Base-by-base conservation (phyloP, 2,113 vertebrate species). In the Chiloscyllium plagiosum region DNA sequence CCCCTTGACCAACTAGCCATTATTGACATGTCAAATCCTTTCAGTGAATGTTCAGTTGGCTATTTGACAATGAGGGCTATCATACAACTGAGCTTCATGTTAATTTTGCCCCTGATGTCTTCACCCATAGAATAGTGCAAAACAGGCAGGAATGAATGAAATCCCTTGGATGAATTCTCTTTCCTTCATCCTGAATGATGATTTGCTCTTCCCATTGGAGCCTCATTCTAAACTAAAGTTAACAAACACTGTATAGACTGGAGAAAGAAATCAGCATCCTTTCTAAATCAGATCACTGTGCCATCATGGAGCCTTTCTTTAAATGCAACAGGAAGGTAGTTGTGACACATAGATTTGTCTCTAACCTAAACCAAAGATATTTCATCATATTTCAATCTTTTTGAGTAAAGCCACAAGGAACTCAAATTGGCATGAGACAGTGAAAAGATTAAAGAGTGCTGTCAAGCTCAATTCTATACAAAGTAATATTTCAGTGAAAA, bases 391-490 rank as follows among this genome's bases (percentile, higher is more conserved):
- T 89, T 89, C 86, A 61, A 29, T 61, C 52, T 89, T 8, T 61
- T 56, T 15, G 24, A 26, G 42, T 89, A 56, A 83, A 83, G n/a
- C 78, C 86, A 89, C 29, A 15, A 29, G 50, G 42, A 29, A 89
- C 24, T 56, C 52, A 61, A 61, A 33, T 56, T 61, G 86, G 50
- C 86, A 33, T 50, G 86, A 89, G 86, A 15, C 86, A 89, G 86
- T 29, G 50, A 89, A 56, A 89, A 89, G 86, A 89, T 61, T 89
- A 29, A 89, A 89, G 86, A 89, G 4, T n/a, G 19, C 86, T 89
- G 86, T 89, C 86, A 89, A 83, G n/a, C 33, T 56, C 50, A 89
- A 89, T 56, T 89, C 50, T 89, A 50, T 33, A 61, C 24, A 61
- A 89, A 89, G 29, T 89, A 89, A 89, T 61, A 19, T 89, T 56